phyloP scores from a whole-genome alignment of 2,797 vertebrate genomes.

The Sternarchorhynchus goeldii region DNA sequence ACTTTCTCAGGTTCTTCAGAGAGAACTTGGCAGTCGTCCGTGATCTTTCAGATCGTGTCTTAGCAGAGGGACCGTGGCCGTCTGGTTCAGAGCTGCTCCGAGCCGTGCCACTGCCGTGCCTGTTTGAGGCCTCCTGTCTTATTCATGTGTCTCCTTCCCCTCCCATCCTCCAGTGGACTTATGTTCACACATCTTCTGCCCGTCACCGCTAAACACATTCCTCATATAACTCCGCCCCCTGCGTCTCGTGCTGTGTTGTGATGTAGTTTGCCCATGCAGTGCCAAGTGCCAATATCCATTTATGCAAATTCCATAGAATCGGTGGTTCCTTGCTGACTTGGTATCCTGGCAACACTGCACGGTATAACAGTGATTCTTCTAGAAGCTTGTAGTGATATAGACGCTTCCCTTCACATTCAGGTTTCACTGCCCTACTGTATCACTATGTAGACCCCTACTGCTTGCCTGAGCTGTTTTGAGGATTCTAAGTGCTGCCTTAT shows the following conservation, averaged over 20 bases:
- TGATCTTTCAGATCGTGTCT: conserved; percentile 39
- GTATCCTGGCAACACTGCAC: background rate
- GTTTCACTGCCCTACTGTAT: conserved; percentile 30
- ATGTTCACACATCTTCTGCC: conserved; percentile 51
- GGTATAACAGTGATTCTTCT: background rate
- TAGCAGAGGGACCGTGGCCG: conserved; percentile 32
- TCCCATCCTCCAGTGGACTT: conserved; percentile 18
- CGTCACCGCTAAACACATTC: conserved; percentile 72
- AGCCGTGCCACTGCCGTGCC: conserved; percentile 55
- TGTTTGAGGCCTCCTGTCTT: conserved; percentile 52
- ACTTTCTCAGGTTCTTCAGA: conserved; percentile 67
- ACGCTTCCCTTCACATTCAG: conserved; percentile 58
- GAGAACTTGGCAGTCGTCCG: conserved; percentile 64
- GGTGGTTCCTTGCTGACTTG: conserved; percentile 15
- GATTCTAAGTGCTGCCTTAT: conserved; percentile 70
- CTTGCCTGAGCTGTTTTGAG: conserved; percentile 54
- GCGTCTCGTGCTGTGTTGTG: background rate
- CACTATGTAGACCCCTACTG: conserved; percentile 54
- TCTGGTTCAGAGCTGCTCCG: too few relatives aligned
- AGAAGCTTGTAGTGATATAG: conserved; percentile 30
- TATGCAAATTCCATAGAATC: conserved; percentile 33
- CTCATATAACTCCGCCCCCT: conserved; percentile 58
- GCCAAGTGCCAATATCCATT: conserved; percentile 39
- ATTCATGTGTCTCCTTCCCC: conserved; percentile 69
- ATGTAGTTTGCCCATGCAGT: conserved; percentile 22